A percentile compares a stretch with the other conserved stretches of the same genome.
These are phyloP conservation scores for Eristalis arbustorum DNA, from an alignment of 2,888 invertebrate genomes.

Conservation along the genomic window DNA sequence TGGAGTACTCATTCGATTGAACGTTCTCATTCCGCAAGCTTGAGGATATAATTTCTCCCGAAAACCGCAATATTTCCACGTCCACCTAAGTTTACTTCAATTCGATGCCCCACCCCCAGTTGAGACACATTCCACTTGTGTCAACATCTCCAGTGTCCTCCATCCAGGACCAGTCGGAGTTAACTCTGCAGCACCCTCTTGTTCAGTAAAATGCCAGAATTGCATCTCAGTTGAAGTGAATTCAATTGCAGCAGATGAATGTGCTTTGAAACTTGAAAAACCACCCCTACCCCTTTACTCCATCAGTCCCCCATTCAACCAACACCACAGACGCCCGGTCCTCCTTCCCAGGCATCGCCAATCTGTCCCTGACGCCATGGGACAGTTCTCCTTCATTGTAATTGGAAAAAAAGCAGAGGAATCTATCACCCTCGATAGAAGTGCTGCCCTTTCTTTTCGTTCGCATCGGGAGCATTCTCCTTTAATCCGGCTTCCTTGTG, in stretches of 20 bases:
- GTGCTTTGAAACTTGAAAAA: background rate
- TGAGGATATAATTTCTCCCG: background rate
- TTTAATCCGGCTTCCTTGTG: conserved; percentile 7
- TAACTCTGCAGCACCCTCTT: background rate
- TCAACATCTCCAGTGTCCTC: background rate
- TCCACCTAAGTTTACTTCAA: background rate
- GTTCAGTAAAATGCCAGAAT: background rate
- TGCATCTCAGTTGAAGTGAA: background rate
- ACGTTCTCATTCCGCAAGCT: too few species aligned
- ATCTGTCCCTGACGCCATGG: conserved; percentile 45
- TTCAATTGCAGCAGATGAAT: background rate
- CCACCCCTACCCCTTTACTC: too few species aligned
- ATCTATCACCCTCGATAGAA: background rate
- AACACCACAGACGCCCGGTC: background rate
- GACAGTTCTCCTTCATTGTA: conserved; percentile 6
- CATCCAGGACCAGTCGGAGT: background rate
- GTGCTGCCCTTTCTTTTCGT: background rate
- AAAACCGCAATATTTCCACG: background rate
- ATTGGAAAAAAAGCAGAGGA: conserved; percentile 24
- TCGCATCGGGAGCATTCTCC: background rate
- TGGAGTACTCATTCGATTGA: too few species aligned
- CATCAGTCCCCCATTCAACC: background rate
- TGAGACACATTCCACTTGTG: background rate
- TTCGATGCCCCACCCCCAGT: background rate
- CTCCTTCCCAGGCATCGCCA: background rate